These are phyloP conservation scores for Gallirallus australis DNA, from an alignment of 2,797 vertebrate species.

Conservation along the genomic window DNA sequence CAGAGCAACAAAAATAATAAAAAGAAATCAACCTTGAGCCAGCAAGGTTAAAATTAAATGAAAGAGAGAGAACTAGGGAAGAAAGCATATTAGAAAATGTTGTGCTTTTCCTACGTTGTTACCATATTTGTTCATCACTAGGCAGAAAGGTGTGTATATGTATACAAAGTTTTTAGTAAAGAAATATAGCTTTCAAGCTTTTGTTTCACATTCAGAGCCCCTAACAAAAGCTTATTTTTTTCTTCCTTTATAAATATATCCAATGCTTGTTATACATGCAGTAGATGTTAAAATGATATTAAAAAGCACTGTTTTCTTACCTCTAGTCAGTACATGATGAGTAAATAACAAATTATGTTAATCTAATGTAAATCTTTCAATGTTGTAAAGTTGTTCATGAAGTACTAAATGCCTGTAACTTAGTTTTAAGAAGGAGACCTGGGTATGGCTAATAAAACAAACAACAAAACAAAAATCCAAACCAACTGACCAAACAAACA, in stretches of 20 bases:
- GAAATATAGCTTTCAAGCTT: background rate
- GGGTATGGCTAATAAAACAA: background rate
- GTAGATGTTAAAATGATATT: slow-evolving; percentile 24
- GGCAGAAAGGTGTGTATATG: background rate
- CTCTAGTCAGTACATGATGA: background rate
- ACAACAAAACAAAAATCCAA: background rate
- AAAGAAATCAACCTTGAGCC: background rate
- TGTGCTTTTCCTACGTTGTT: background rate
- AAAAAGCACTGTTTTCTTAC: slow-evolving; percentile 20
- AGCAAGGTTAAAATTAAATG: background rate
- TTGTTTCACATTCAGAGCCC: background rate
- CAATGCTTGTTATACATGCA: background rate
- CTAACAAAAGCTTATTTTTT: background rate
- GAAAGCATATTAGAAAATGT: background rate
- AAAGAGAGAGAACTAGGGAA: background rate
- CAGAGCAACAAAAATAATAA: background rate
- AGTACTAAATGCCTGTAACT: background rate
- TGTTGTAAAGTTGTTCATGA: background rate
- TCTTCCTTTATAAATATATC: background rate
- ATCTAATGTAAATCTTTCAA: background rate
- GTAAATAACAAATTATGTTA: background rate
- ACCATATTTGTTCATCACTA: background rate
- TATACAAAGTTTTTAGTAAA: background rate
- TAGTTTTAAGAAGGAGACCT: background rate
- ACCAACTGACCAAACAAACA: background rate